phyloP scores from a whole-genome alignment of 2,113 vertebrate genomes.

The Hippocampus comes region DNA sequence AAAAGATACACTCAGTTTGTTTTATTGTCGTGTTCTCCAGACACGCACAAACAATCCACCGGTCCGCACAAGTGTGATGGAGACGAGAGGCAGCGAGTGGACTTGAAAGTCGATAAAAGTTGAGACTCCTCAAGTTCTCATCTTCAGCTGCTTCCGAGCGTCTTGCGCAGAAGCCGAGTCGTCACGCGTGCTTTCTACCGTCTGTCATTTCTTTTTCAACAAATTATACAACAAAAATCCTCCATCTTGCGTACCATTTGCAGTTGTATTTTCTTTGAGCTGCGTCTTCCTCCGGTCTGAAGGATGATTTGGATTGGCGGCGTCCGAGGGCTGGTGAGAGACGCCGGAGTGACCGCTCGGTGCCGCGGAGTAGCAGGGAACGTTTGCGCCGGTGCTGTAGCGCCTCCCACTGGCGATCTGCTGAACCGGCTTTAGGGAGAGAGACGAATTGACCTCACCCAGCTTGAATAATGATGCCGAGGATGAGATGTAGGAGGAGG shows the following conservation, averaged over 20 bases:
- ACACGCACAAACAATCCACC: conserved; percentile 31
- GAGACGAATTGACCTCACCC: conserved; percentile 7
- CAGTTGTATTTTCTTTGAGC: conserved; percentile 22
- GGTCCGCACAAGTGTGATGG: conserved; percentile 36
- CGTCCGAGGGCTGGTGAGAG: conserved; percentile 37
- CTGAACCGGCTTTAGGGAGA: too few relatives aligned
- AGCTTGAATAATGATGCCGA: background rate
- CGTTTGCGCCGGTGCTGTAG: conserved; percentile 31
- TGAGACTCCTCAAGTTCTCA: conserved; percentile 65
- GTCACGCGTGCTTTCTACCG: background rate
- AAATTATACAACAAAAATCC: conserved; percentile 3
- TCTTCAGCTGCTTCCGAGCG: conserved; percentile 35
- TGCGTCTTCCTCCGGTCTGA: conserved; percentile 42
- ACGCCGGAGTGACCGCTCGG: conserved; percentile 11
- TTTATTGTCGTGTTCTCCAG: background rate
- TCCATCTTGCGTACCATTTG: conserved; percentile 19
- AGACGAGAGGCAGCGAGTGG: conserved; percentile 24
- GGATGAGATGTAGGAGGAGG: background rate
- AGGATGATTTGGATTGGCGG: conserved; percentile 51
- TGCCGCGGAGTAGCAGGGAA: background rate
- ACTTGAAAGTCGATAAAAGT: conserved; percentile 71
- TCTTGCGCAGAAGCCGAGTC: conserved; percentile 19
- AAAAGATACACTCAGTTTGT: conserved; percentile 27
- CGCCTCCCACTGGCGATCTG: conserved; percentile 49
- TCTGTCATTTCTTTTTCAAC: conserved; percentile 15